Conservation (phyloP, 1,140 invertebrate species). For the Brevipalpus yothersi region DNA sequence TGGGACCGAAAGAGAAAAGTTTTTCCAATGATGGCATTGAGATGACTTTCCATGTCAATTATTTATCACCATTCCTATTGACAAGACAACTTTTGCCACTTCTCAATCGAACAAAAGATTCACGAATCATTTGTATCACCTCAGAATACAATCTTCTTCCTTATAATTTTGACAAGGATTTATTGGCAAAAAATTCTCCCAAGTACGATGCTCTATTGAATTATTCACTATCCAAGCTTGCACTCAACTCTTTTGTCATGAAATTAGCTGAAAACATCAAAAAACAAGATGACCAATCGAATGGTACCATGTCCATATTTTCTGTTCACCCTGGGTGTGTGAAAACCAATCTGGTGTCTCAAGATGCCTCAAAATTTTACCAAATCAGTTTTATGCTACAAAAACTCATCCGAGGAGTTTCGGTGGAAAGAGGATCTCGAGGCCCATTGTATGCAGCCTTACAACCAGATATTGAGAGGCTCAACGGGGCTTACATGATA, state of each 20-base stretch:
- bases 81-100: constrained; percentile 10
- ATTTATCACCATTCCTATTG: constrained; percentile 15
- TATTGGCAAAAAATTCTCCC: not conserved
- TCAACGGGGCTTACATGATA: not conserved
- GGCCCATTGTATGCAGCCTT: not conserved
- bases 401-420: not conserved
- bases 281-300: not conserved
- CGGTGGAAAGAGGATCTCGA: not conserved
- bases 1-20: constrained; percentile 4
- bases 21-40: constrained; percentile 13
- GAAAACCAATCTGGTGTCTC: not conserved
- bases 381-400: not conserved
- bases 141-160: not conserved
- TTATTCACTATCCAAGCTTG: not conserved
- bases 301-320: not conserved
- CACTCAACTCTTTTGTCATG: not conserved
- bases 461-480: not conserved
- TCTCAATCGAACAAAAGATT: constrained; percentile 25
- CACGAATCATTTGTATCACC: not conserved
- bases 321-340: not conserved
- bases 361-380: not conserved
- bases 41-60: constrained; percentile 13
- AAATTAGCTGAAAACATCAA: not conserved
- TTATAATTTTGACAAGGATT: not conserved
- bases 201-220: not conserved